Conservation (phyloP, 2,797 vertebrate genomes). For the Numenius phaeopus region DNA sequence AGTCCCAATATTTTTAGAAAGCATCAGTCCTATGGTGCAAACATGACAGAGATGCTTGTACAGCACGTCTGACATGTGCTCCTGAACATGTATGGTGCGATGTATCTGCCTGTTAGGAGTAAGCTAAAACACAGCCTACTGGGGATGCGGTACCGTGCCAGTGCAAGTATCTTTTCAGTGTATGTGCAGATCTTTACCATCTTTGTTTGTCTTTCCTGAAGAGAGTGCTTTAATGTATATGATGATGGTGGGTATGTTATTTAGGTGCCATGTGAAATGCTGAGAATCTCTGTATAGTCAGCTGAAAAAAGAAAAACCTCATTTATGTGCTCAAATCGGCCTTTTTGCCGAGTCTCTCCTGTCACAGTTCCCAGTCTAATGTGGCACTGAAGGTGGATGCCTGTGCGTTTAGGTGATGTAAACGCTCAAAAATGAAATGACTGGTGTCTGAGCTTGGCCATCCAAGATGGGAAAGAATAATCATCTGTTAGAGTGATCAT, state of each 20-base stretch:
- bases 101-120: neutral
- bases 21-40: neutral
- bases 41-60: fast-evolving
- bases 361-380: neutral
- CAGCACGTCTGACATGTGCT: fast-evolving
- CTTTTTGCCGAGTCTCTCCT: neutral
- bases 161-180: neutral
- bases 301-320: neutral
- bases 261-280: neutral
- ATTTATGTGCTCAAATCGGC: fast-evolving
- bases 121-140: neutral
- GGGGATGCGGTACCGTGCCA: neutral
- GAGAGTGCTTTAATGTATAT: neutral
- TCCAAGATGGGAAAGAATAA: neutral
- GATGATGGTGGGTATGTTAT: neutral
- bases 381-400: neutral
- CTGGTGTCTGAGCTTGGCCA: neutral
- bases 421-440: neutral
- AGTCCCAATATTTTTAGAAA: neutral
- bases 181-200: neutral
- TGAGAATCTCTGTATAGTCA: neutral
- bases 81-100: fast-evolving
- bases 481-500: neutral
- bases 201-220: neutral
- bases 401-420: neutral